Evolutionary conservation across 2,797 vertebrate species (phyloP).

Genomic region (Lepus townsendii): DNA sequence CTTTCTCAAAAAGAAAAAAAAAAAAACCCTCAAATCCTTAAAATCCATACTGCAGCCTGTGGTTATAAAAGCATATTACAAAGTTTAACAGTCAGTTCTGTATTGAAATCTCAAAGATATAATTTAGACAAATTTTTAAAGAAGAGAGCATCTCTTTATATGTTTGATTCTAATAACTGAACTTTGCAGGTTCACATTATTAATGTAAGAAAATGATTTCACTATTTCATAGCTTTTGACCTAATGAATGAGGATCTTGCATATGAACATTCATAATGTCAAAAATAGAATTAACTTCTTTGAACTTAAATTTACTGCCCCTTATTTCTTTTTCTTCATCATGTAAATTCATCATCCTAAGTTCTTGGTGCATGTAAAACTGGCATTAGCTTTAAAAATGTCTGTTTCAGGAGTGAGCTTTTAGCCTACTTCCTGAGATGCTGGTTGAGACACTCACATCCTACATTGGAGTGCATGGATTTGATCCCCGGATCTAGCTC

Average conservation of each 20-base stretch:
- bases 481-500: too few relatives aligned
- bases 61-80: neutral
- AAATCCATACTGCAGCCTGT: neutral
- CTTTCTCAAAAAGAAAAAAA: conserved; percentile 51
- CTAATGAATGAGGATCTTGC: neutral
- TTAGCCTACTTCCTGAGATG: too few relatives aligned
- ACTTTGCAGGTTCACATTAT: neutral
- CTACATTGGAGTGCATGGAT: too few relatives aligned
- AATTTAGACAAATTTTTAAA: conserved; percentile 1
- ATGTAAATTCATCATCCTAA: neutral
- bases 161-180: conserved; percentile 47
- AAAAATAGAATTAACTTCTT: conserved; percentile 57
- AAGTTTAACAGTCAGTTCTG: neutral
- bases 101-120: conserved; percentile 11
- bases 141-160: conserved; percentile 18
- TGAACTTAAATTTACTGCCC: neutral
- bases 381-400: neutral
- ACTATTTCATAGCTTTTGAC: neutral
- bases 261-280: conserved; percentile 29
- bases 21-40: neutral
- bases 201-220: conserved; percentile 38
- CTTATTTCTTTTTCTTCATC: neutral
- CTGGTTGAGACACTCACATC: too few relatives aligned
- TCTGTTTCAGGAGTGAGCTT: too few relatives aligned
- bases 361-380: conserved; percentile 13